These are phyloP conservation scores for Lithophane socia DNA, from an alignment of 2,888 invertebrate species.

Conservation along the genomic window DNA sequence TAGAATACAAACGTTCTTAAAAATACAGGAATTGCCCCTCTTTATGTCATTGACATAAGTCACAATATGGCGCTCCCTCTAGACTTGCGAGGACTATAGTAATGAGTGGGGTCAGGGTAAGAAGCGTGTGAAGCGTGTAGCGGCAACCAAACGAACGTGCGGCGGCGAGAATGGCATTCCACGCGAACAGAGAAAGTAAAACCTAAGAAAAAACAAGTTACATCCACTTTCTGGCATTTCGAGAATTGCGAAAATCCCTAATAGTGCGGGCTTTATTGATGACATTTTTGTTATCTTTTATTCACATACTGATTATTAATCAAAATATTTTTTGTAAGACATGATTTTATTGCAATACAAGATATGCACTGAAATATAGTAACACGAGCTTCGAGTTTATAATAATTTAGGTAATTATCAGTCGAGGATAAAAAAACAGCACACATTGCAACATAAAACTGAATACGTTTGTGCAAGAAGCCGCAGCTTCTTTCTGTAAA, in stretches of 20 bases:
- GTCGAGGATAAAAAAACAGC: not conserved
- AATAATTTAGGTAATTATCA: not conserved
- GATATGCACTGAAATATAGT: not conserved
- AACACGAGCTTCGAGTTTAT: not conserved
- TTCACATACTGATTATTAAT: too few species aligned
- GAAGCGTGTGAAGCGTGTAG: constrained; percentile 66
- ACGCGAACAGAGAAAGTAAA: constrained; percentile 85
- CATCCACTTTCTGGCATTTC: not conserved
- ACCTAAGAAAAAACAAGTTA: constrained; percentile 29
- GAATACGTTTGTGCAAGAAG: constrained; percentile 5
- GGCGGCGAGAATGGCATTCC: constrained; percentile 77
- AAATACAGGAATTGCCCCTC: not conserved
- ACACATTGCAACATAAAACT: not conserved
- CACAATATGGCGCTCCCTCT: not conserved
- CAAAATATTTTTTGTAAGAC: not conserved
- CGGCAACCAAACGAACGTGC: constrained; percentile 68
- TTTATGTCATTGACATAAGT: not conserved
- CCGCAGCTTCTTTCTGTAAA: not conserved
- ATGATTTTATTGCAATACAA: not conserved
- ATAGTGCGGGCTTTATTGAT: not conserved
- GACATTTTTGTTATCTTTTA: not conserved
- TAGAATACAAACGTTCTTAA: not conserved
- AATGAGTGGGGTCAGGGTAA: constrained; percentile 42
- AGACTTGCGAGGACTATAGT: constrained; percentile 5
- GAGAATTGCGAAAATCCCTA: not conserved